These are phyloP conservation scores for Pedetes capensis DNA, from an alignment of 2,113 vertebrate genomes.

Conservation along the genomic window DNA sequence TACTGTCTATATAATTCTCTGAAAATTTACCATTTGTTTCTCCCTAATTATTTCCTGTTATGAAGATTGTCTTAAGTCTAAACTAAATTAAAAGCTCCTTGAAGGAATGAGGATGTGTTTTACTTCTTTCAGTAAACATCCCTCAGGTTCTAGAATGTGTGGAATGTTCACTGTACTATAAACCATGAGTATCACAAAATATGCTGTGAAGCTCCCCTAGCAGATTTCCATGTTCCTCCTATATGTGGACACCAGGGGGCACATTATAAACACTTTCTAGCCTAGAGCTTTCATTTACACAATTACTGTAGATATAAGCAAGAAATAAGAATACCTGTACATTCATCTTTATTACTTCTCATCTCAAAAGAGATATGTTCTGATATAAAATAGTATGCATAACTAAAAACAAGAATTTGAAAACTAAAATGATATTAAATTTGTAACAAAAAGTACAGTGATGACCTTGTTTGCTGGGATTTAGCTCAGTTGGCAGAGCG, in stretches of 20 bases:
- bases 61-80: background rate
- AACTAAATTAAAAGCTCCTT: slow-evolving; percentile 29
- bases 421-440: slow-evolving; percentile 35
- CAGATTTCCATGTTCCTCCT: background rate
- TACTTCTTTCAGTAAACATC: background rate
- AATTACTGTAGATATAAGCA: background rate
- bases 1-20: background rate
- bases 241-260: background rate
- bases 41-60: background rate
- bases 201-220: background rate
- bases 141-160: background rate
- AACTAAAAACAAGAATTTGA: slow-evolving; percentile 7
- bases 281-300: background rate
- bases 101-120: background rate
- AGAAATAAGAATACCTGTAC: background rate
- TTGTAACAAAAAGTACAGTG: slow-evolving; percentile 19
- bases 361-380: slow-evolving; percentile 17
- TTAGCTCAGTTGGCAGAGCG: no score
- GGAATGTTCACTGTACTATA: background rate
- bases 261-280: background rate
- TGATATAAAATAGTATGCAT: background rate
- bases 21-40: background rate
- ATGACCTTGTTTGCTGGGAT: background rate
- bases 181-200: background rate
- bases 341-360: background rate